Conservation (phyloP, 2,113 vertebrate genomes). For the Gobius niger region DNA sequence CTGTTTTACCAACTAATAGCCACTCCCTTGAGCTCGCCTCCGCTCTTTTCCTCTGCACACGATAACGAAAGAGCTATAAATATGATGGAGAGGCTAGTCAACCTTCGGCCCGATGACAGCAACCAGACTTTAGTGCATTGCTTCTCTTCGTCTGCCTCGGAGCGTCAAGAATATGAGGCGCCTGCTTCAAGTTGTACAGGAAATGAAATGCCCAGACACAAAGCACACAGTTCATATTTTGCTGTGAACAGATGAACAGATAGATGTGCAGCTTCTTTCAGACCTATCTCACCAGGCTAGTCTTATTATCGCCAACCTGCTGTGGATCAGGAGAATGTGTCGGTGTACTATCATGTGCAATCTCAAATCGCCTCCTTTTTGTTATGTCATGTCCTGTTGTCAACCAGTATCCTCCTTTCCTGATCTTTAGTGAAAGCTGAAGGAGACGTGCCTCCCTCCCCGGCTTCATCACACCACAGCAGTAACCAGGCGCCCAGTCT, state of each 20-base stretch:
- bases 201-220: conserved; percentile 68
- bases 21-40: conserved; percentile 14
- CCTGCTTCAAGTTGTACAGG: conserved; percentile 48
- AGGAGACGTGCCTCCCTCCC: conserved; percentile 90
- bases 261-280: conserved; percentile 26
- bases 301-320: conserved; percentile 19
- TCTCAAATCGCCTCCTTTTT: conserved; percentile 26
- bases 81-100: conserved; percentile 63
- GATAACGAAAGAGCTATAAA: conserved; percentile 63
- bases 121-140: conserved; percentile 47
- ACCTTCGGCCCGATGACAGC: conserved; percentile 60
- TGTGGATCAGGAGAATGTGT: conserved; percentile 4
- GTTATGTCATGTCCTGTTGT: background rate
- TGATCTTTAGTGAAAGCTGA: conserved; percentile 79
- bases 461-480: conserved; percentile 96
- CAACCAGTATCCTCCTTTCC: conserved; percentile 3
- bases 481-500: conserved; percentile 93
- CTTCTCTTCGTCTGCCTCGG: conserved; percentile 50
- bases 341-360: conserved; percentile 14
- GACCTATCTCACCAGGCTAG: background rate
- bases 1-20: background rate
- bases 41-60: conserved; percentile 30
- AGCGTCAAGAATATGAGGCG: conserved; percentile 51
- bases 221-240: conserved; percentile 37
- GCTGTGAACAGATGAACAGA: conserved; percentile 38